Percentiles rank a stretch among this genome's conserved stretches.
Conservation (phyloP, 1,140 invertebrate species). For the Ladona fulva region DNA sequence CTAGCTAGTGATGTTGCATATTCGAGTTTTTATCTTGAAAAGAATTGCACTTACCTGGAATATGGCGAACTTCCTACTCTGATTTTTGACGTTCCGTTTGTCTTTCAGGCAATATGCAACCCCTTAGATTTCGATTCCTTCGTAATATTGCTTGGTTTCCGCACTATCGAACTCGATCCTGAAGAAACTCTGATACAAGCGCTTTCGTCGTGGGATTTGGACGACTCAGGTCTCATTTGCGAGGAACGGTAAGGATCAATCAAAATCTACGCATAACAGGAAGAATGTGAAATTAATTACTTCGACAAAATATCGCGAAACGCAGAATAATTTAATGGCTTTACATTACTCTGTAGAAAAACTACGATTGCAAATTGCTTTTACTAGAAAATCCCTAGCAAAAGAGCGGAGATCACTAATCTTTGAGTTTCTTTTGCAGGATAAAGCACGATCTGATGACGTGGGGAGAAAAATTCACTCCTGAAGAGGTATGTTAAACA, state of each 20-base stretch:
- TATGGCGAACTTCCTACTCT: too few species aligned
- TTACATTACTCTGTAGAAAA: too few species aligned
- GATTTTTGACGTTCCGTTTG: not conserved
- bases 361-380: too few species aligned
- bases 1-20: too few species aligned
- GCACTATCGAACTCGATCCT: slow-evolving; percentile 47
- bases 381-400: too few species aligned
- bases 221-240: slow-evolving; percentile 45
- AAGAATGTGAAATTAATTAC: too few species aligned
- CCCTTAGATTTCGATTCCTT: slow-evolving; percentile 51
- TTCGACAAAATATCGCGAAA: too few species aligned
- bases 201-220: slow-evolving; percentile 49
- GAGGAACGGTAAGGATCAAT: slow-evolving; percentile 51
- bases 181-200: slow-evolving; percentile 48
- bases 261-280: too few species aligned
- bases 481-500: slow-evolving; percentile 34
- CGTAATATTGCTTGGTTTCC: slow-evolving; percentile 47
- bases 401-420: too few species aligned
- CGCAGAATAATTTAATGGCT: too few species aligned
- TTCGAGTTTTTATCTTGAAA: too few species aligned
- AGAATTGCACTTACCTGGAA: too few species aligned
- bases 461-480: slow-evolving; percentile 47
- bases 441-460: slow-evolving; percentile 49
- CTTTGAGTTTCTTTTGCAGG: slow-evolving; percentile 31
- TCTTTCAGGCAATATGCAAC: slow-evolving; percentile 32